Conservation (phyloP, 2,113 vertebrate genomes). For the Oophaga pumilio region DNA sequence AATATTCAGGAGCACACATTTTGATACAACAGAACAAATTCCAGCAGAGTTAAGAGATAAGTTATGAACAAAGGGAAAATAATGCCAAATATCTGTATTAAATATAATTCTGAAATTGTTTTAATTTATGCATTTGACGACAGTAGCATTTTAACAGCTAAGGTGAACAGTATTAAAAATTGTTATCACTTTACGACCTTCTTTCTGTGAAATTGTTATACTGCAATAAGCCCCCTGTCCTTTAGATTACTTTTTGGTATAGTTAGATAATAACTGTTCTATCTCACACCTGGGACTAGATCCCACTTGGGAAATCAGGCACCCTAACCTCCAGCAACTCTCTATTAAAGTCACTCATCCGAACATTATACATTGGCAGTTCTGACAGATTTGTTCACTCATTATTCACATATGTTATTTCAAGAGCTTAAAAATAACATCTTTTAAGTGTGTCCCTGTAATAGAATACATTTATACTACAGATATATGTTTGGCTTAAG, state of each 20-base stretch:
- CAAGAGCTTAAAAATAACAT: slow-evolving; percentile 19
- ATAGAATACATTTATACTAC: background rate
- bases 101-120: background rate
- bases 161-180: background rate
- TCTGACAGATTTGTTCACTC: background rate
- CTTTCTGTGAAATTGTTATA: background rate
- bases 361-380: background rate
- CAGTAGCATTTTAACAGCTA: background rate
- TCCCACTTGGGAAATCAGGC: slow-evolving; percentile 34
- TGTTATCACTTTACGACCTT: background rate
- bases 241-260: slow-evolving; percentile 13
- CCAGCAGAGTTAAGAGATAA: no score
- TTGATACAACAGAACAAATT: background rate
- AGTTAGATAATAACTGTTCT: slow-evolving; percentile 18
- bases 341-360: slow-evolving; percentile 26
- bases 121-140: background rate
- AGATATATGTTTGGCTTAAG: background rate
- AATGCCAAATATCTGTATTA: background rate
- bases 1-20: background rate
- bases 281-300: slow-evolving; percentile 18
- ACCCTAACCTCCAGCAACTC: slow-evolving; percentile 1
- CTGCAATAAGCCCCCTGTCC: background rate
- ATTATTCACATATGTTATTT: slow-evolving; percentile 18
- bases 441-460: background rate
- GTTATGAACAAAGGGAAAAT: background rate